Conservation (phyloP, 2,797 vertebrate species). For the Syngnathus rostellatus region DNA sequence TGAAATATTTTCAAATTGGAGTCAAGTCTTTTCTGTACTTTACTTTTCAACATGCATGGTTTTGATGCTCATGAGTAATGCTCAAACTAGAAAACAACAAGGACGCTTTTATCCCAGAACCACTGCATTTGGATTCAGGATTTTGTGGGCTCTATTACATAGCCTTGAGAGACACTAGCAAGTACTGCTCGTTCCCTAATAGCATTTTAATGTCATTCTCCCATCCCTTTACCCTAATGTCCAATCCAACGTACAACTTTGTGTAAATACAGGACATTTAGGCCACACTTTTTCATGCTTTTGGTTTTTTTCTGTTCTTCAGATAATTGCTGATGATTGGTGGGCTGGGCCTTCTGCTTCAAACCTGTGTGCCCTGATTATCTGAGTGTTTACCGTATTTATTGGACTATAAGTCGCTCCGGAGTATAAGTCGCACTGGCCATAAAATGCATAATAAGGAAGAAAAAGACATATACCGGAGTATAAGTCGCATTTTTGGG, state of each 20-base stretch:
- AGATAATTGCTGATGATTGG: no score
- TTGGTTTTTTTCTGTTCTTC: no score
- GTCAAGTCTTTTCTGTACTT: neutral
- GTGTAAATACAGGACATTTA: neutral
- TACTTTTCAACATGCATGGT: neutral
- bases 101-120: neutral
- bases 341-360: no score
- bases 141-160: neutral
- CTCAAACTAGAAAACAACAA: neutral
- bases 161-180: constrained; percentile 28
- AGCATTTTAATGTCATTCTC: constrained; percentile 43
- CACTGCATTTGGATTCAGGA: neutral
- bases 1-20: neutral
- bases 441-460: no score
- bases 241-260: neutral
- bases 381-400: no score
- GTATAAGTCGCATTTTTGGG: no score
- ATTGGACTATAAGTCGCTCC: no score
- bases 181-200: constrained; percentile 24
- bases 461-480: no score
- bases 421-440: no score
- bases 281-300: neutral
- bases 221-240: constrained; percentile 23
- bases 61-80: neutral
- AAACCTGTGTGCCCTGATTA: no score